These are phyloP conservation scores for Caenorhabditis wallacei DNA, from an alignment of 2,888 invertebrate genomes.

Conservation along the genomic window DNA sequence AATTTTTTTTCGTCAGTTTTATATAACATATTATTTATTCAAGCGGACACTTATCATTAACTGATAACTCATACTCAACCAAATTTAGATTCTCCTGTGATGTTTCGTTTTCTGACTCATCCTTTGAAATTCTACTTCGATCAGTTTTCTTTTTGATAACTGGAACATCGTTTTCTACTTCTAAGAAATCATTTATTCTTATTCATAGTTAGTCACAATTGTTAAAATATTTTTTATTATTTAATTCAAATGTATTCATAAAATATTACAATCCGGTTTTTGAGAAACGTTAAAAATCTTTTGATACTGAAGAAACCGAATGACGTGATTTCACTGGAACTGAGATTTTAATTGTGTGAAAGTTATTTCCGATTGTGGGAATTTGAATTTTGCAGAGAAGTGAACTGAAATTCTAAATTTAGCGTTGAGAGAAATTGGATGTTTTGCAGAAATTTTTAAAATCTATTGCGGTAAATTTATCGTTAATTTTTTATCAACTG, in stretches of 20 bases:
- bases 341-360: background rate
- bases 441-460: too few relatives aligned
- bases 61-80: background rate
- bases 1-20: background rate
- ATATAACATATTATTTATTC: background rate
- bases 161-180: background rate
- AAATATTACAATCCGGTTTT: background rate
- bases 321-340: background rate
- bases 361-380: background rate
- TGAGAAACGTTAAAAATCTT: background rate
- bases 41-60: background rate
- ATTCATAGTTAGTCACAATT: background rate
- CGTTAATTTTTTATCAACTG: too few relatives aligned
- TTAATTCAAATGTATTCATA: background rate
- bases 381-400: background rate
- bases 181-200: background rate
- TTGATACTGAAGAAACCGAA: background rate
- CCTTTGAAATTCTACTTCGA: background rate
- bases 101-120: background rate
- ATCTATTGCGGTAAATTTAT: too few relatives aligned
- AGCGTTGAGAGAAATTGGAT: too few relatives aligned
- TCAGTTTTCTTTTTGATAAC: background rate
- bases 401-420: too few relatives aligned
- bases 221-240: background rate
- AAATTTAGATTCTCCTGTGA: background rate